phyloP scores from a whole-genome alignment of 2,113 vertebrate species.

The Cricetomys ansorgei region DNA sequence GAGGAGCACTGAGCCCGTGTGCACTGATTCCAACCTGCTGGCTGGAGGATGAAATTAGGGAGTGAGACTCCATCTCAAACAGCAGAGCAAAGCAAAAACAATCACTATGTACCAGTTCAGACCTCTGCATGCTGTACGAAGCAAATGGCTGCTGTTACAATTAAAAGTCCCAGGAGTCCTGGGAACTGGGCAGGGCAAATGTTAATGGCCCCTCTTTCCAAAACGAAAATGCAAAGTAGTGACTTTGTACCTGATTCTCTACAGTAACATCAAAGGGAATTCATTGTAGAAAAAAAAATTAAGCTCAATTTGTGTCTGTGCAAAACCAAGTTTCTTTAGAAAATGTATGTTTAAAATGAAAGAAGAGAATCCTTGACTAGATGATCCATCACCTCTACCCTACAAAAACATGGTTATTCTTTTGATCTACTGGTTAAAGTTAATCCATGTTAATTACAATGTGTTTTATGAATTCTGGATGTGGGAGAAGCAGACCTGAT shows the following conservation, averaged over 20 bases:
- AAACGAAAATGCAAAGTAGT: not conserved
- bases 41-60: not conserved
- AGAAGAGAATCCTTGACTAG: not conserved
- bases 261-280: not conserved
- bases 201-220: not conserved
- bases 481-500: not conserved
- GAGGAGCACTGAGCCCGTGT: not conserved
- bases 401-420: conserved; percentile 20
- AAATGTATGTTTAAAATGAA: conserved; percentile 5
- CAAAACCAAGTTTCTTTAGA: conserved; percentile 36
- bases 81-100: not conserved
- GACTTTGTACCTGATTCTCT: not conserved
- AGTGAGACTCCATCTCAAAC: not conserved
- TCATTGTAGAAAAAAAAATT: not conserved
- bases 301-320: conserved; percentile 21
- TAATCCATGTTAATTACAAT: conserved; percentile 26
- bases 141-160: not conserved
- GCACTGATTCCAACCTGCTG: too few species aligned
- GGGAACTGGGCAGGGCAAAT: not conserved
- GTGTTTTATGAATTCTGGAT: conserved; percentile 38
- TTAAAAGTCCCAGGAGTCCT: conserved; percentile 18
- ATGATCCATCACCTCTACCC: not conserved
- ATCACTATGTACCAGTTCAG: not conserved
- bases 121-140: not conserved
- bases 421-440: conserved; percentile 13